phyloP scores from a whole-genome alignment of 1,140 invertebrate genomes.

The Diuraphis noxia region DNA sequence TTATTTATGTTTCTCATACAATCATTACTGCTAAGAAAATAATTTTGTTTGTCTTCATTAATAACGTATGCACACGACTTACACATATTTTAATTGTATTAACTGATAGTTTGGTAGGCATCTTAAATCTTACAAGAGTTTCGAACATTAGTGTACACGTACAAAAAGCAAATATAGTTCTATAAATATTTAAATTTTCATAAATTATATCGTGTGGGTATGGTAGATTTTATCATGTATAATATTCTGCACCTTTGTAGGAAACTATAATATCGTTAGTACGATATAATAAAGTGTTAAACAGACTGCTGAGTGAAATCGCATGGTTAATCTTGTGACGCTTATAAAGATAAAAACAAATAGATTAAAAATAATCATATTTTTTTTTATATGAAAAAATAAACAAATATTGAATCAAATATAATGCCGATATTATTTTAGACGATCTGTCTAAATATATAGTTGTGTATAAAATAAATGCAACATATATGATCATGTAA shows the following conservation, averaged over 20 bases:
- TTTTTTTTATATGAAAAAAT: neutral
- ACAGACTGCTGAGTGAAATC: neutral
- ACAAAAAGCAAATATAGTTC: neutral
- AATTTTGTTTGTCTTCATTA: conserved; percentile 5
- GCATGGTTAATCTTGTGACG: neutral
- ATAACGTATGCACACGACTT: neutral
- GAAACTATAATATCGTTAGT: neutral
- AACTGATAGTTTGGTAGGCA: neutral
- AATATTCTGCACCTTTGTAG: neutral
- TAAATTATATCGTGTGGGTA: neutral
- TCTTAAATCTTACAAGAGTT: neutral
- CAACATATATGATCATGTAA: neutral
- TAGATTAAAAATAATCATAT: neutral
- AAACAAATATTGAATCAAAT: neutral
- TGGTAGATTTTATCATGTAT: neutral
- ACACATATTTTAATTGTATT: conserved; percentile 4
- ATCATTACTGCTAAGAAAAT: neutral
- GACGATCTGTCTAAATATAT: neutral
- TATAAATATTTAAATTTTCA: neutral
- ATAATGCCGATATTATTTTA: neutral
- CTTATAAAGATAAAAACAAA: neutral
- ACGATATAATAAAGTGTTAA: neutral
- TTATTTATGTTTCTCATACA: neutral
- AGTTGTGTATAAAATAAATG: neutral
- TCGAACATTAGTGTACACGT: neutral